Percentiles rank a stretch among this genome's conserved stretches.
Conservation (phyloP, 2,888 invertebrate species). For the Pandemis heparana region DNA sequence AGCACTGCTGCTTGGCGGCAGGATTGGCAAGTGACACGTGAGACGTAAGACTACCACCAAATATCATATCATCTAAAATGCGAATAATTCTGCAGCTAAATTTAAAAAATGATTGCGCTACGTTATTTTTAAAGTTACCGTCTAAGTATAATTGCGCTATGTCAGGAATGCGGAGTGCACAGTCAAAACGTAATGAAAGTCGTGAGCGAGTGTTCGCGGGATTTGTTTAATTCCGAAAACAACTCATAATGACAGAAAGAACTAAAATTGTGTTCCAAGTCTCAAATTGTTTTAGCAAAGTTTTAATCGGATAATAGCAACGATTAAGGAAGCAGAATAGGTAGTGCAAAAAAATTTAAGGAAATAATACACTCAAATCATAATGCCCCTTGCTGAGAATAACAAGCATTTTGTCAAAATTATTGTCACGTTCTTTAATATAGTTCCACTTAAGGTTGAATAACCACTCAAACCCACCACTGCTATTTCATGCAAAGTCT, state of each 20-base stretch:
- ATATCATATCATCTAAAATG: slow-evolving; percentile 19
- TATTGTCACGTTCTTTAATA: too few species aligned
- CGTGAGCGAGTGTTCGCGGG: slow-evolving; percentile 24
- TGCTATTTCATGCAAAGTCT: background rate
- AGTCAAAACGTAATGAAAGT: slow-evolving; percentile 32
- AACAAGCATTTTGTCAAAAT: too few species aligned
- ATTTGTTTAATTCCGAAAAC: slow-evolving; percentile 18
- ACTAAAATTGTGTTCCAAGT: background rate
- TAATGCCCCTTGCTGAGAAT: too few species aligned
- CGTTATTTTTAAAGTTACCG: slow-evolving; percentile 22
- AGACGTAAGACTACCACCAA: too few species aligned
- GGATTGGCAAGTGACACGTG: too few species aligned
- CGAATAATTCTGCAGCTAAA: slow-evolving; percentile 34
- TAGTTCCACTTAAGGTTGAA: too few species aligned
- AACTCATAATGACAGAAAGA: background rate
- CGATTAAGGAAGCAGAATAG: too few species aligned
- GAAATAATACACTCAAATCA: too few species aligned
- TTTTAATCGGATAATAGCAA: background rate
- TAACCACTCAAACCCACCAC: background rate
- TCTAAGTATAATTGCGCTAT: slow-evolving; percentile 25
- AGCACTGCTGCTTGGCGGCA: too few species aligned
- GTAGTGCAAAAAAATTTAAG: too few species aligned
- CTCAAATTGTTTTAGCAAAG: background rate
- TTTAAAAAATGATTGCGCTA: slow-evolving; percentile 26
- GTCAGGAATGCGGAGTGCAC: slow-evolving; percentile 31